Evolutionary conservation across 2,113 vertebrate genomes (phyloP), one percentile per base, ranked within the genome.

Genomic region (Rhinolophus sinicus): DNA sequence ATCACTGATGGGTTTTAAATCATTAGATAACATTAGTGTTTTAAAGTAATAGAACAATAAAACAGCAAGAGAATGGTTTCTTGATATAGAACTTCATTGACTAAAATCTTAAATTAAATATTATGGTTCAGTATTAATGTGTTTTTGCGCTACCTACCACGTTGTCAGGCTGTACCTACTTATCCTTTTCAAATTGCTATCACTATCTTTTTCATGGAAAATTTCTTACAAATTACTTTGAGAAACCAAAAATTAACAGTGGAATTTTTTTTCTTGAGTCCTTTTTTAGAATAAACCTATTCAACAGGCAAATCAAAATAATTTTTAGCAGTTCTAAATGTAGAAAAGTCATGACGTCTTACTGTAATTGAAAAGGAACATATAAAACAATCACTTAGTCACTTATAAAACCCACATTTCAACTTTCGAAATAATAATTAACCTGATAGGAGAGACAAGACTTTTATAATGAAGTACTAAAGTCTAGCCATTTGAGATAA

Each of bases 391-490:
- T 97, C 75, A 87, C 81, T 98, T 96, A 98, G 82, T 97, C 76
- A 87, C 82, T 98, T 97, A 97, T 52, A 95, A 96, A 97, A 24
- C 52, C 94, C 50, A 92, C 50, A 1, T 78, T 54, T 96, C 92
- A 91, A 95, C 67, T 97, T 96, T 50, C 9, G 44, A 97, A 97
- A 95, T 92, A 94, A 97, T 88, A 38, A 92, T 90, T 97, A 97
- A 88, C 76, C 70, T 90, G 92, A 76, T 38, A 76, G 92, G 22
- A 83, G 69, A 94, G 85, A 95, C 18, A 30, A 47, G 83, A 93
- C 6, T 73, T 97, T 95, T 76, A 95, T 96, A 96, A 98, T 97
- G 89, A 97, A 98, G 97, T 65, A 78, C 81, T 97, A 92, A 97
- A 92, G 76, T 91, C 87, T 97, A 97, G 95, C 84, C 96, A 96